Conservation (phyloP, 2,797 vertebrate species). For the Heteromormyrus szaboi region DNA sequence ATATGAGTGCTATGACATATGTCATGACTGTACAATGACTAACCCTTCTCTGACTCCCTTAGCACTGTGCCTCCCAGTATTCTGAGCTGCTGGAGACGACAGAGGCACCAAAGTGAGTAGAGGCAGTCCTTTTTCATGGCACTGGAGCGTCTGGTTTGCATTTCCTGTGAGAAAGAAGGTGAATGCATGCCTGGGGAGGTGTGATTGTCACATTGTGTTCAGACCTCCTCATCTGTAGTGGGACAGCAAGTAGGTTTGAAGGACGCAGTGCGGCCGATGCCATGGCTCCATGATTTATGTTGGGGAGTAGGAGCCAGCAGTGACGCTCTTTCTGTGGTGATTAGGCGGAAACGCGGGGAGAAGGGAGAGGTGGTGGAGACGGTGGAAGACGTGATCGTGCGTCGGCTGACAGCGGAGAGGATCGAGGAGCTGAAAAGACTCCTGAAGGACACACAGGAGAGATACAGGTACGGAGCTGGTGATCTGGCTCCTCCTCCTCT, state of each 20-base stretch:
- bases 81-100: slow-evolving; percentile 94
- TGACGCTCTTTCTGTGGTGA: background rate
- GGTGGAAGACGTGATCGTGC: slow-evolving; percentile 94
- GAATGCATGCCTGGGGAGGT: background rate
- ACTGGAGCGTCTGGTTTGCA: background rate
- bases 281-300: background rate
- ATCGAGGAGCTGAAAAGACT: slow-evolving; percentile 94
- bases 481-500: background rate
- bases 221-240: background rate
- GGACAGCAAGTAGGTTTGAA: background rate
- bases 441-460: slow-evolving; percentile 91
- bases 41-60: slow-evolving; percentile 38
- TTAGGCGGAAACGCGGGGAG: slow-evolving; percentile 92
- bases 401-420: slow-evolving; percentile 85
- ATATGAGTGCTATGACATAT: background rate
- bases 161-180: background rate
- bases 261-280: background rate
- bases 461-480: slow-evolving; percentile 73
- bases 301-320: background rate
- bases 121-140: background rate
- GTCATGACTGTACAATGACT: background rate
- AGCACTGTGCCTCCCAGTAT: slow-evolving; percentile 98
- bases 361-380: slow-evolving; percentile 98
- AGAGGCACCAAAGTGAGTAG: slow-evolving; percentile 93
- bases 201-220: background rate